These are phyloP conservation scores for Andrena marginata DNA, from an alignment of 2,888 invertebrate species.

Conservation along the genomic window DNA sequence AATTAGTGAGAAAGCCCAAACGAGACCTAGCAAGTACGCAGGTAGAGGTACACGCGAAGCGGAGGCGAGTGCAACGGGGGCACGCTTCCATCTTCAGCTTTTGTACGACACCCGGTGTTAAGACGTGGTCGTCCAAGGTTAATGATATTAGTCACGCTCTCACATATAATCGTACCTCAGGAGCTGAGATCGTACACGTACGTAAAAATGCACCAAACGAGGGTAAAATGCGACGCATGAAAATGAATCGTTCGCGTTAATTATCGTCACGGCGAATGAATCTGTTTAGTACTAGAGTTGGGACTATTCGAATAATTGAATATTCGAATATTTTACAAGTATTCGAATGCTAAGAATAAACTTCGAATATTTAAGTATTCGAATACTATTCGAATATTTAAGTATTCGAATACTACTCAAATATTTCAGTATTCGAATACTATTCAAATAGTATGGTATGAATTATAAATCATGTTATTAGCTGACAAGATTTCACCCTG, in stretches of 20 bases:
- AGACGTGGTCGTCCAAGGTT: slow-evolving; percentile 58
- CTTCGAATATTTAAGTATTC: too few species aligned
- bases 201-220: slow-evolving; percentile 68
- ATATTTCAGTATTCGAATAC: too few species aligned
- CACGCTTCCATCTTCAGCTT: slow-evolving; percentile 31
- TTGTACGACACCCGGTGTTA: slow-evolving; percentile 31
- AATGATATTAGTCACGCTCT: slow-evolving; percentile 77
- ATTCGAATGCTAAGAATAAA: too few species aligned
- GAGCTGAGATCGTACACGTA: slow-evolving; percentile 84
- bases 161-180: slow-evolving; percentile 82
- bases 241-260: slow-evolving; percentile 43
- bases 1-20: slow-evolving; percentile 38
- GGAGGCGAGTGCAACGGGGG: slow-evolving; percentile 58
- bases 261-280: slow-evolving; percentile 23
- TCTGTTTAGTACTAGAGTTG: neutral
- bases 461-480: too few species aligned
- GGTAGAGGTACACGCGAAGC: slow-evolving; percentile 72
- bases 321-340: too few species aligned
- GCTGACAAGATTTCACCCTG: too few species aligned
- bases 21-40: slow-evolving; percentile 42
- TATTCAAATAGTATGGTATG: too few species aligned
- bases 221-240: slow-evolving; percentile 43
- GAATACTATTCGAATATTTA: too few species aligned
- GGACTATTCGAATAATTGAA: too few species aligned
- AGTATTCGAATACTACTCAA: too few species aligned